phyloP scores from a whole-genome alignment of 2,888 invertebrate genomes.

The Pharmacophagus antenor region DNA sequence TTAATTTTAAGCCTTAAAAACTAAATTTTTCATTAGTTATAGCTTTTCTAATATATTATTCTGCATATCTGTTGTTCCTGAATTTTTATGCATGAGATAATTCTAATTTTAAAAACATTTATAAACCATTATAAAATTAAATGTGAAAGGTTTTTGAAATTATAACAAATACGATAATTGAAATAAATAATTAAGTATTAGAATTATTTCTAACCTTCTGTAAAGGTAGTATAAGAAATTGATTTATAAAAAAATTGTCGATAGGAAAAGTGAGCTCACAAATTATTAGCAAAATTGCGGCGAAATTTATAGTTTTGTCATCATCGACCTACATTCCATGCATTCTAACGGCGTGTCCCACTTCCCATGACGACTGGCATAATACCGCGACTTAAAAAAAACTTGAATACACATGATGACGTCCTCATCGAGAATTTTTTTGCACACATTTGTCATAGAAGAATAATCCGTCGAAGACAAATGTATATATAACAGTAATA shows the following conservation, averaged over 20 bases:
- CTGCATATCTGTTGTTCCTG: too few relatives aligned
- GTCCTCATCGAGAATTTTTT: conserved; percentile 10
- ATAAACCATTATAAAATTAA: too few relatives aligned
- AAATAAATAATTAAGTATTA: too few relatives aligned
- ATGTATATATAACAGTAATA: neutral
- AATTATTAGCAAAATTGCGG: conserved; percentile 5
- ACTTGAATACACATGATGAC: conserved; percentile 14
- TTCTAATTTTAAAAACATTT: too few relatives aligned
- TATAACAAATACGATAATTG: too few relatives aligned
- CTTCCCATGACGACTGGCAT: conserved; percentile 22
- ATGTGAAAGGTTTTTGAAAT: too few relatives aligned
- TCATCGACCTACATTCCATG: conserved; percentile 23
- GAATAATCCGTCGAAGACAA: neutral
- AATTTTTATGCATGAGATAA: too few relatives aligned
- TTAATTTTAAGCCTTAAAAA: too few relatives aligned
- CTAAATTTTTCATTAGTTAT: too few relatives aligned
- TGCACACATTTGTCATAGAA: neutral
- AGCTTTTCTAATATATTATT: too few relatives aligned
- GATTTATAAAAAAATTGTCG: neutral
- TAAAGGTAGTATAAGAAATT: neutral
- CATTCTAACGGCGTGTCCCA: conserved; percentile 25
- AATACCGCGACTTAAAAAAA: conserved; percentile 16
- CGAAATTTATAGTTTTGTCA: conserved; percentile 22
- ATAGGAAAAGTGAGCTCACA: neutral
- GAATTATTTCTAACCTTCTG: too few relatives aligned